A percentile compares a stretch with the other conserved stretches of the same genome.
phyloP scores from a whole-genome alignment of 2,888 invertebrate species.

The Platycnemis pennipes region DNA sequence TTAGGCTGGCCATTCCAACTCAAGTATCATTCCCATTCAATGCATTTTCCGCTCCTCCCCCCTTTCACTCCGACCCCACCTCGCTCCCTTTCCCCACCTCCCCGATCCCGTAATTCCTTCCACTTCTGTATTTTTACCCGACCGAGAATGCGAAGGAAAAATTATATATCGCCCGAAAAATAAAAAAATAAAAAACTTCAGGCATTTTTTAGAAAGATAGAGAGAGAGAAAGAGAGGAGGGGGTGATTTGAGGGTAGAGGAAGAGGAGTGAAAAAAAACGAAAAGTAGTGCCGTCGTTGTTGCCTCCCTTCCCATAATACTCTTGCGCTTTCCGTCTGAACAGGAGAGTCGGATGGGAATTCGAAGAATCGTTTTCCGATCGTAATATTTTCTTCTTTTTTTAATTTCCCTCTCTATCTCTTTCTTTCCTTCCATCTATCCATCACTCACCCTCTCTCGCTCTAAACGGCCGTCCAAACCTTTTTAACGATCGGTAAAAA shows the following conservation, averaged over 20 bases:
- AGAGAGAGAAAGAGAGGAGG: neutral
- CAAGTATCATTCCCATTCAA: conserved; percentile 65
- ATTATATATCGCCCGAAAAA: conserved; percentile 60
- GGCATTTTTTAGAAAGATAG: neutral
- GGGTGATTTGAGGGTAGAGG: neutral
- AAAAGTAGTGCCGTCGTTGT: conserved; percentile 17
- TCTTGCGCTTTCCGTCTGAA: neutral
- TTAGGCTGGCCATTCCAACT: conserved; percentile 64
- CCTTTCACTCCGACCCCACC: neutral
- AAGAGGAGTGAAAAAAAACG: conserved; percentile 1
- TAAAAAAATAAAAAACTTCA: neutral
- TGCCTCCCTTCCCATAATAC: neutral
- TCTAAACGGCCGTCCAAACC: conserved; percentile 12
- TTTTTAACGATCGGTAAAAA: conserved; percentile 16
- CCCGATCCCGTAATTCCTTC: neutral
- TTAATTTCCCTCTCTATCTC: neutral
- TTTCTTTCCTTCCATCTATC: too few relatives aligned
- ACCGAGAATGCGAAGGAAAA: conserved; percentile 50
- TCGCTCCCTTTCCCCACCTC: neutral
- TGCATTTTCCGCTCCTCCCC: neutral
- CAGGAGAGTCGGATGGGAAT: neutral
- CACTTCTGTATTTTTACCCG: conserved; percentile 57
- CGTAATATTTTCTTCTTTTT: conserved; percentile 24
- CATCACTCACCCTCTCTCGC: neutral
- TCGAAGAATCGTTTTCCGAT: conserved; percentile 6